These are phyloP conservation scores for Apostichopus parvimensis DNA, from an alignment of 35 echinoderm and acorn worm genomes.

Conservation along the genomic window DNA sequence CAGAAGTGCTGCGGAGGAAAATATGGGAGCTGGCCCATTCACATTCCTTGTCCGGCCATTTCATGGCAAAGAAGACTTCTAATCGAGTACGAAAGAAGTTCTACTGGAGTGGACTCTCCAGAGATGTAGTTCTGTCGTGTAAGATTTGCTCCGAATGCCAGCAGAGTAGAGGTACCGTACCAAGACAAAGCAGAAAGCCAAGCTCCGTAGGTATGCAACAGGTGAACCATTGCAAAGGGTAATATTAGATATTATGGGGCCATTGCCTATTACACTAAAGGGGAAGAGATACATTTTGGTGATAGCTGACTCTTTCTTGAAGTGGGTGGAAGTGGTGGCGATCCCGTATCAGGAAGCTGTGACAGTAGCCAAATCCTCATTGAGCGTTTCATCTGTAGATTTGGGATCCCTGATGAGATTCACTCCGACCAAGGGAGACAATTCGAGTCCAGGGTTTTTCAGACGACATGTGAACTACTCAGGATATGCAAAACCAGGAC, in stretches of 20 bases:
- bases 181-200: neutral
- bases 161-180: neutral
- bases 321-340: slow-evolving; percentile 53
- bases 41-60: slow-evolving; percentile 46
- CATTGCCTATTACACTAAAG: neutral
- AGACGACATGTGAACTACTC: slow-evolving; percentile 21
- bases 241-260: neutral
- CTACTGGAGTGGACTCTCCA: too few species aligned
- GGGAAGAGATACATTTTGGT: slow-evolving; percentile 2
- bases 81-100: neutral
- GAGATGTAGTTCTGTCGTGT: neutral
- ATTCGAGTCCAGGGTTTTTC: slow-evolving; percentile 44
- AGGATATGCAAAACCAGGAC: slow-evolving; percentile 33
- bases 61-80: slow-evolving; percentile 49
- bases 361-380: slow-evolving; percentile 56
- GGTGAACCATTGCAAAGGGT: slow-evolving; percentile 1
- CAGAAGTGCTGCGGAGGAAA: neutral
- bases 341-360: slow-evolving; percentile 47
- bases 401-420: slow-evolving; percentile 52
- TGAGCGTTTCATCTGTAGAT: slow-evolving; percentile 34
- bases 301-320: slow-evolving; percentile 64
- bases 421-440: slow-evolving; percentile 67
- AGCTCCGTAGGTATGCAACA: neutral
- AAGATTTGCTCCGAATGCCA: neutral
- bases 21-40: slow-evolving; percentile 16